Evolutionary conservation across 1,140 invertebrate genomes (phyloP).

Genomic region (Palaemon carinicauda): DNA sequence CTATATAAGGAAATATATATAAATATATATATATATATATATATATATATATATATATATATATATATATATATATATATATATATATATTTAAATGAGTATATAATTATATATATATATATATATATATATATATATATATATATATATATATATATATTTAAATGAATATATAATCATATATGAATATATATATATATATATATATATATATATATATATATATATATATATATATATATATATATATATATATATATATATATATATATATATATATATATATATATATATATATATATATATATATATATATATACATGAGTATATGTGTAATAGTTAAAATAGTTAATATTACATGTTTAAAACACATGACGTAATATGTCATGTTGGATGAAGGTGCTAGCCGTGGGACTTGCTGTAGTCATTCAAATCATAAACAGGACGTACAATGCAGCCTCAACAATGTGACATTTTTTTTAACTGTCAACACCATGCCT

Average conservation of each 20-base stretch:
- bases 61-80: slow-evolving; percentile 19
- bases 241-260: slow-evolving; percentile 19
- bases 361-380: too few relatives aligned
- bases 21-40: slow-evolving; percentile 16
- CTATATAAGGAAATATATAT: too few relatives aligned
- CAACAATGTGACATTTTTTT: too few relatives aligned
- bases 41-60: slow-evolving; percentile 19
- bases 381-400: too few relatives aligned
- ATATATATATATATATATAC: not conserved
- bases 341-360: not conserved
- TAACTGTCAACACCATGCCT: too few relatives aligned
- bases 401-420: too few relatives aligned
- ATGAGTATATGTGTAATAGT: not conserved
- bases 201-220: slow-evolving; percentile 19
- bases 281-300: not conserved
- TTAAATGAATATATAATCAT: not conserved
- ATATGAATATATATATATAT: slow-evolving; percentile 19
- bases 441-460: too few relatives aligned
- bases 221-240: slow-evolving; percentile 19
- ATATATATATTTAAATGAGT: slow-evolving; percentile 14
- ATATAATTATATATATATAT: slow-evolving; percentile 19
- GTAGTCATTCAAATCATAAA: too few relatives aligned
- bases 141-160: not conserved
- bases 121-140: not conserved
- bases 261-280: slow-evolving; percentile 16